Conservation (phyloP, 2,113 vertebrate species). For the Rhipidura dahli region DNA sequence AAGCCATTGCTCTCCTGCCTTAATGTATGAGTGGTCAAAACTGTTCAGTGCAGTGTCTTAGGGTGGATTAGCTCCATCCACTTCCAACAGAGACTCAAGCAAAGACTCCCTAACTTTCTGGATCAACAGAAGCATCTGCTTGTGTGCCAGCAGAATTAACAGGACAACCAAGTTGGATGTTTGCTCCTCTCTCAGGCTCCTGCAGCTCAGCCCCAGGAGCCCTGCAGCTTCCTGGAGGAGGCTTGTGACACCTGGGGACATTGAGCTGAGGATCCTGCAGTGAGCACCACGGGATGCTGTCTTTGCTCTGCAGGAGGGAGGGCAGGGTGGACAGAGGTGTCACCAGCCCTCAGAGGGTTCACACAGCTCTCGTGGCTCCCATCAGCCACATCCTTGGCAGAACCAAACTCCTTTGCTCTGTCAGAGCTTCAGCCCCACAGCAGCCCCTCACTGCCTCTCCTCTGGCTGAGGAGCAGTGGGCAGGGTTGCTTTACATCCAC, state of each 20-base stretch:
- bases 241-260: background rate
- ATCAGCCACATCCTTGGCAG: background rate
- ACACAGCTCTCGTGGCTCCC: fast-evolving
- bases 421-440: background rate
- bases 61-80: background rate
- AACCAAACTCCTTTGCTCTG: background rate
- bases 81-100: background rate
- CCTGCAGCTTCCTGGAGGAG: background rate
- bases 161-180: background rate
- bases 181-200: background rate
- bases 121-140: background rate
- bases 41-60: background rate
- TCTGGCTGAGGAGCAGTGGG: background rate
- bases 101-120: background rate
- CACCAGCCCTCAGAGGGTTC: background rate
- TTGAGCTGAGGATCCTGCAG: background rate
- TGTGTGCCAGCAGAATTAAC: background rate
- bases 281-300: fast-evolving
- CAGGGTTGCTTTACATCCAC: background rate
- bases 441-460: background rate
- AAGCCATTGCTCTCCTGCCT: background rate
- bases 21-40: background rate
- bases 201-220: background rate
- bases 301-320: background rate
- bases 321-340: background rate